Base-by-base conservation (phyloP, 2,797 vertebrate genomes). In the Stomatorhinus walkeri region DNA sequence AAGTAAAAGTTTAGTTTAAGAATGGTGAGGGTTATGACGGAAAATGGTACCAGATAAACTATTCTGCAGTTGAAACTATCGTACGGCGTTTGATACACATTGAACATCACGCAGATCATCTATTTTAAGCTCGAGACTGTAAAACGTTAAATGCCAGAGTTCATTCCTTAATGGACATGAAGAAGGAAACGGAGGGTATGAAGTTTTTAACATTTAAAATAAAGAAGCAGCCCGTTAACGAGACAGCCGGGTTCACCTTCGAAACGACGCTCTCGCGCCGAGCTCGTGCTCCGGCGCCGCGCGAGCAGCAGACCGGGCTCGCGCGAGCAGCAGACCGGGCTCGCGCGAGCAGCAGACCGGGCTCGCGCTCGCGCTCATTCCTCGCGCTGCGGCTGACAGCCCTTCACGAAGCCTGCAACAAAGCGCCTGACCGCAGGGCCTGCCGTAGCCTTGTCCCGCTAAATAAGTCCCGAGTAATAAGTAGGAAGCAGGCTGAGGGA, bases 341-440 rank as follows among this genome's bases (percentile, higher is more conserved):
- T n/a, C 0, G 32, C 9, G 3, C 8, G 43, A 24, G 43, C 79
- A 9, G 24, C 85, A 32, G 24, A 59, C 22, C 14, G 14, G n/a
- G n/a, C n/a, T n/a, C n/a, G n/a, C 2, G 28, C 28, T 22, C 16
- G 8, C 28, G 49, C 46, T 76, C 87, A 19, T 79, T 3, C 28
- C 87, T 28, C 22, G 40, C 4, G 19, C 87, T 32, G 83, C 61
- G n/a, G n/a, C 61, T 87, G 61, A 87, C 85, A 87, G 85, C 54
- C 46, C 40, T 32, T 10, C 64, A 9, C 14, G 59, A 72, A n/a
- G 10, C 16, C 56, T 12, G 87, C 32, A 24, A 43, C 59, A 87
- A 87, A 68, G 56, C 43, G 12, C 24, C 36, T 14, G 40, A 14
- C 56, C 16, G 59, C 19, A 28, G 52, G 52, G n/a, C 6, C 28